Conservation (phyloP, 92 coral and sea anemone genomes). For the Virgularia gustaviana region DNA sequence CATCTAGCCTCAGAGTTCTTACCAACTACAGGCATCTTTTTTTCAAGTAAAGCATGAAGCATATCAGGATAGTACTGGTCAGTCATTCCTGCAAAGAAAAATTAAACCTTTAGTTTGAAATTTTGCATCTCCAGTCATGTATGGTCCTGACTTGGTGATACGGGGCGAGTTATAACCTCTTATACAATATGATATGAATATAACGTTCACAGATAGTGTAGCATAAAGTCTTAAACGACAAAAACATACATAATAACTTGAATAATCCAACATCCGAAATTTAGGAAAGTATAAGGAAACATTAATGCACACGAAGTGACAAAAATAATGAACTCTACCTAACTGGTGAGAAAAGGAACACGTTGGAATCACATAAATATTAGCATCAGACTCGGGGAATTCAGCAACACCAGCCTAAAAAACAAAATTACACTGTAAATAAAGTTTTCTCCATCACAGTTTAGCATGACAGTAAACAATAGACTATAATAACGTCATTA, state of each 20-base stretch:
- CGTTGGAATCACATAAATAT: slow-evolving; percentile 83
- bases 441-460: neutral
- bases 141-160: too few species aligned
- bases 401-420: slow-evolving; percentile 71
- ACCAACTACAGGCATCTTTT: slow-evolving; percentile 34
- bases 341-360: slow-evolving; percentile 75
- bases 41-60: slow-evolving; percentile 73
- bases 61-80: slow-evolving; percentile 60
- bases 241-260: neutral
- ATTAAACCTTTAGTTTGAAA: neutral
- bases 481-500: too few species aligned
- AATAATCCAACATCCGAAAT: neutral
- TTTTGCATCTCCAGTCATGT: too few species aligned
- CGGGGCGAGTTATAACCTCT: neutral
- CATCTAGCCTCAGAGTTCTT: too few species aligned
- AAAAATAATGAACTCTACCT: too few species aligned
- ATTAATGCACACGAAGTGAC: neutral
- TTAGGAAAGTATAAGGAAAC: neutral
- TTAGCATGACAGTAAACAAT: too few species aligned
- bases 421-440: neutral
- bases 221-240: neutral
- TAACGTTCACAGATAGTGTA: neutral
- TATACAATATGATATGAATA: neutral
- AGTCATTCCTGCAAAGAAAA: slow-evolving; percentile 61
- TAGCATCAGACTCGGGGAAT: slow-evolving; percentile 58